phyloP scores from a whole-genome alignment of 1,140 invertebrate genomes.

The Hetaerina americana region DNA sequence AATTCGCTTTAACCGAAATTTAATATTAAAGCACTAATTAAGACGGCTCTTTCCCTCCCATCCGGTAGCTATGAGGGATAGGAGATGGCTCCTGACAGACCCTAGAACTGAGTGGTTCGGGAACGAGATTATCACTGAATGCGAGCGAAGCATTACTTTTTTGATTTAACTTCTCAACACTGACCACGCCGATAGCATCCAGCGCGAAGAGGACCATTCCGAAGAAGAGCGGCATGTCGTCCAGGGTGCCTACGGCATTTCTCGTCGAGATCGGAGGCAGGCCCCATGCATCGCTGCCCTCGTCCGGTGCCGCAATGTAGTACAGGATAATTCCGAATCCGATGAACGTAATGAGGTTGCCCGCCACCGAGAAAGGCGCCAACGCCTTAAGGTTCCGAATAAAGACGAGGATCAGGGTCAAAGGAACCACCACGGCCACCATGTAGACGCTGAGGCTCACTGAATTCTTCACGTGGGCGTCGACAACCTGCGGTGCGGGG shows the following conservation, averaged over 20 bases:
- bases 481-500: constrained; percentile 21
- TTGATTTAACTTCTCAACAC: too few relatives aligned
- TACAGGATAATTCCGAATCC: constrained; percentile 57
- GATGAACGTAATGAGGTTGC: constrained; percentile 48
- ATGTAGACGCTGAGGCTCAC: constrained; percentile 44
- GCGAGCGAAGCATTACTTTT: too few relatives aligned
- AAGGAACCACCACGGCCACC: constrained; percentile 47
- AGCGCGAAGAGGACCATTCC: constrained; percentile 64
- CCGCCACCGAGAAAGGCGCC: constrained; percentile 57
- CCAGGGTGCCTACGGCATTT: constrained; percentile 31
- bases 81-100: too few relatives aligned
- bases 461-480: constrained; percentile 11
- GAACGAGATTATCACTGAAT: too few relatives aligned
- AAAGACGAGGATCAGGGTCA: constrained; percentile 52
- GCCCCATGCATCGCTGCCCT: constrained; percentile 28
- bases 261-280: constrained; percentile 35
- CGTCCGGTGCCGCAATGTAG: constrained; percentile 31
- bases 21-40: too few relatives aligned
- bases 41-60: too few relatives aligned
- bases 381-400: constrained; percentile 57
- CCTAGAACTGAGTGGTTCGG: too few relatives aligned
- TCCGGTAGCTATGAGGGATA: too few relatives aligned
- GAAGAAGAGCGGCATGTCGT: constrained; percentile 43
- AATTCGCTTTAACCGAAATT: too few relatives aligned
- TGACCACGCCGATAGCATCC: constrained; percentile 60